A percentile compares a stretch with the other conserved stretches of the same genome.
Evolutionary conservation across 2,113 vertebrate genomes (phyloP).

Genomic region (Pipra filicauda): DNA sequence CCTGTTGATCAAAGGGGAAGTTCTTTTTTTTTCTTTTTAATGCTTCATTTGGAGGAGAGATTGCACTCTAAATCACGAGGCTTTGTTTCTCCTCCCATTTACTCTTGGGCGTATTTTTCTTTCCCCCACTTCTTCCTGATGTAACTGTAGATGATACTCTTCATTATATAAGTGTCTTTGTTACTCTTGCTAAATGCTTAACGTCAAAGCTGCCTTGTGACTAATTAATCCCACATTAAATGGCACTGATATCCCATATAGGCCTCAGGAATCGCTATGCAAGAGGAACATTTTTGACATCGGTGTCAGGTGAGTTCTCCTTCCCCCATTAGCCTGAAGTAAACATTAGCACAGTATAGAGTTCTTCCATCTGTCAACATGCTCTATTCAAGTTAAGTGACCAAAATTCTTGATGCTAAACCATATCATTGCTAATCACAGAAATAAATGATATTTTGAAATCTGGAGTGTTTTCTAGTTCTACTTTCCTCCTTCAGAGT

Average conservation of each 20-base stretch:
- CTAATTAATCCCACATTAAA: not conserved
- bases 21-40: not conserved
- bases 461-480: not conserved
- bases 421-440: not conserved
- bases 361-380: not conserved
- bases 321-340: not conserved
- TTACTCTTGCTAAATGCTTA: not conserved
- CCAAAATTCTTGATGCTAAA: not conserved
- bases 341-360: not conserved
- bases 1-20: not conserved
- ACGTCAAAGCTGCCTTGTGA: not conserved
- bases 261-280: not conserved
- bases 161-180: not conserved
- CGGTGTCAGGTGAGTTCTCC: not conserved
- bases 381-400: not conserved
- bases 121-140: not conserved
- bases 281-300: not conserved
- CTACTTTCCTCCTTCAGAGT: not conserved
- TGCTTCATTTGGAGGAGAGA: not conserved
- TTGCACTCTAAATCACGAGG: not conserved
- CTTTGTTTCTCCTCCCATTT: not conserved
- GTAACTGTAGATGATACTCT: not conserved
- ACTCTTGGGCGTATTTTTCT: not conserved
- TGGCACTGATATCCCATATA: not conserved
- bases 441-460: slow-evolving; percentile 12